Base-by-base conservation (phyloP, 2,888 invertebrate species). In the Cheilosia urbana region DNA sequence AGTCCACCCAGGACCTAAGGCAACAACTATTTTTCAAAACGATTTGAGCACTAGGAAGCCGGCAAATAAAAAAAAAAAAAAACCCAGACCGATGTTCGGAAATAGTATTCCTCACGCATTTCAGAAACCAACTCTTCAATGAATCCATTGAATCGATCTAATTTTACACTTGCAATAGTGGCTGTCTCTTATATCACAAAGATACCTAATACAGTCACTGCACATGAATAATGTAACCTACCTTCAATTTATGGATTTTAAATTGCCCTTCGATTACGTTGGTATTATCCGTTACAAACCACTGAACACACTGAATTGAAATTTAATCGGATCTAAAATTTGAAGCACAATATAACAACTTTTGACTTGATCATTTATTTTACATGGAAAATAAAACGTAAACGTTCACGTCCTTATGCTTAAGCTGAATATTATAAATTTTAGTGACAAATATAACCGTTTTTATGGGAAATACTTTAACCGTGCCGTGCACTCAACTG, bases 271-370 rank as follows among this genome's bases (percentile, higher is more conserved):
- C 65, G 65, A 60, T 60, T 58, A 37, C 27, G 66, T 72, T 58
- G 72, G 55, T 55, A 55, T 58, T 71, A 85, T 72, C 72, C 71
- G 81, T 85, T 77, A 72, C 75, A 81, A 81, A 77, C 53, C 85
- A 77, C 72, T 85, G 76, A 58, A 19, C 81, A 81, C 80, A 81
- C 80, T 47, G 49, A 81, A 77, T 68, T 68, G 71, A 68, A 81
- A 68, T 68, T 51, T 51, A 76, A 85, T 80, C 65, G 47, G 17
- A 47, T 45, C 2, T 9, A 19, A 47, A 19, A 37, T 13, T 9
- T 19, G 19, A 17, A 47, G 9, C 19, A 11, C 19, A 47, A 47
- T 47, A 19, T 2, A 17, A 19, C 45, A 42, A 42, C 42, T 9
- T 2, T 7, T 21, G 21, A 49, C 49, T 49, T 21, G 13, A 51